These are phyloP conservation scores for Pherbina coryleti DNA, from an alignment of 2,888 invertebrate species.

Conservation along the genomic window DNA sequence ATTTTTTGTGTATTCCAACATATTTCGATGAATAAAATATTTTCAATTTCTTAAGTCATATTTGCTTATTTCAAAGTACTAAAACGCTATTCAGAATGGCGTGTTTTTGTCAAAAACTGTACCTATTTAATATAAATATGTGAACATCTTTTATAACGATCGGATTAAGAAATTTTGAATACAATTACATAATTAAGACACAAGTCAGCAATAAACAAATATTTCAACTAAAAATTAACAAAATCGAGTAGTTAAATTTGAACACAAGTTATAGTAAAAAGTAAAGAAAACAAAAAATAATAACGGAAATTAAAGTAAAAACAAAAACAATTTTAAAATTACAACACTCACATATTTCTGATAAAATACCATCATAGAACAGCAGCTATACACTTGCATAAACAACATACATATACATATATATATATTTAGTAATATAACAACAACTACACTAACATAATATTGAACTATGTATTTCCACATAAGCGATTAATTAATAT, in stretches of 20 bases:
- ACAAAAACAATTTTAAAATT: not conserved
- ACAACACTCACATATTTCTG: not conserved
- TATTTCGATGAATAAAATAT: too few relatives aligned
- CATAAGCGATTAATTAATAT: not conserved
- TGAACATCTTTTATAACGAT: conserved; percentile 11
- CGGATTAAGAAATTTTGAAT: not conserved
- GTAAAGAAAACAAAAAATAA: not conserved
- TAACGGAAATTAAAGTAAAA: not conserved
- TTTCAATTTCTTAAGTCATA: not conserved
- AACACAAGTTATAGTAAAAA: conserved; percentile 5
- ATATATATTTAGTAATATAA: not conserved
- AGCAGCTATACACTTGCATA: not conserved
- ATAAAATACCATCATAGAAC: not conserved
- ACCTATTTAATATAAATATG: not conserved
- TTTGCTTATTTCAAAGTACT: not conserved
- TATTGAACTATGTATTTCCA: not conserved
- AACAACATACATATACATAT: too few relatives aligned
- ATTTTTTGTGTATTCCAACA: too few relatives aligned
- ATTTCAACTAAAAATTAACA: not conserved
- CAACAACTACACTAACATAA: not conserved
- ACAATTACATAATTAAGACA: not conserved
- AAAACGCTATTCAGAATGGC: conserved; percentile 12
- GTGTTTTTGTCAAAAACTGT: conserved; percentile 17
- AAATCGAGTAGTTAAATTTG: not conserved
- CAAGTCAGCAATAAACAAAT: not conserved